Evolutionary conservation across 2,888 invertebrate species (phyloP), one percentile per base, ranked within the genome.

Genomic region (Xanthia togata): DNA sequence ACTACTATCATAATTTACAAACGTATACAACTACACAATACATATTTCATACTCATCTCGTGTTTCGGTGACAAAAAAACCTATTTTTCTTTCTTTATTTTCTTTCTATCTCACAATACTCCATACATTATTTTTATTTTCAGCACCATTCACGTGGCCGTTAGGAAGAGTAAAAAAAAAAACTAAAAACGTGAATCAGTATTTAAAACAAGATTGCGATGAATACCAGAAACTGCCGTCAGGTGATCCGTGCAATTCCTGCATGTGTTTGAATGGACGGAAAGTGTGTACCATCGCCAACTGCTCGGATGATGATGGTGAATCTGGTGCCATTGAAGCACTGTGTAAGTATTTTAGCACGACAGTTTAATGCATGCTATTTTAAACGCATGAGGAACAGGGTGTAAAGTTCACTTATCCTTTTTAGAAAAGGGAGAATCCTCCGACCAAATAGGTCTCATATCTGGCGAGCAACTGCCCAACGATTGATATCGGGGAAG

Each of bases 241-340:
- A 4, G 41, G 62, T 9, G 74, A 70, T 2, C 41, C 70, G 0
- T 80, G 80, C 47, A 80, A 14, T 14, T 0, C 65, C 2, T 80
- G 81, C 62, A 55, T 67, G 1, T 80, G 81, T 67, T 20, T 80
- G 4, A 50, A 70, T 1, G 57, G 12, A 12, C 23, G 23, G 9
- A 80, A 67, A 74, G 57, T 75, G 14, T 80, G 80, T 50, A 70
- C 62, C 9, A 55, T 60, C 2, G 9, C 17, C 8, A 12, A 14
- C 0, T 79, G 80, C n/a, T 6, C 8, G 0, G 70, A 63, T 14
- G n/a, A 41, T 1, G 17, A 26, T 8, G 12, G 4, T 17, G 3
- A 26, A 44, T n/a, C n/a, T 14, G 9, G 11, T 31, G 31, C 44
- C 31, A 8, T 14, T 26, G 60, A 59, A 63, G 23, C 14, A 23